phyloP scores from a whole-genome alignment of 2,113 vertebrate species.

The Cyanocitta stelleri region DNA sequence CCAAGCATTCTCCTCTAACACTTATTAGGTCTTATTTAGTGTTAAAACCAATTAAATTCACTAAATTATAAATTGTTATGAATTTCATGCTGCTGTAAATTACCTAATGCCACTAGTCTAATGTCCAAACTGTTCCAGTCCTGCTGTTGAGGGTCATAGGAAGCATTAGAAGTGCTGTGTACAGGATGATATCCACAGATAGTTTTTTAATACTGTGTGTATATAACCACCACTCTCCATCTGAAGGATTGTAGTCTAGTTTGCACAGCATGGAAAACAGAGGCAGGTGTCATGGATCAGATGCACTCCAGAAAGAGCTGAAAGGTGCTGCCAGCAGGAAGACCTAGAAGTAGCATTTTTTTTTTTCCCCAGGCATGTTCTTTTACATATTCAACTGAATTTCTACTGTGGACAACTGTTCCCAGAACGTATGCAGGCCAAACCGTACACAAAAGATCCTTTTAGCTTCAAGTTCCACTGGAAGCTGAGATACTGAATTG shows the following conservation, averaged over 20 bases:
- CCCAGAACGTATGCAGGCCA: constrained; percentile 38
- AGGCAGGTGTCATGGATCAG: neutral
- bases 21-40: neutral
- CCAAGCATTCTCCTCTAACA: neutral
- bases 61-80: neutral
- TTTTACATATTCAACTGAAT: constrained; percentile 51
- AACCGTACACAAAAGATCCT: constrained; percentile 37
- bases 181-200: neutral
- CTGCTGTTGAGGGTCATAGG: neutral
- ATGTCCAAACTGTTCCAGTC: neutral
- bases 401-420: constrained; percentile 20
- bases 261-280: neutral
- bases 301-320: constrained; percentile 20
- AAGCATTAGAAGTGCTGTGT: neutral
- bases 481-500: neutral
- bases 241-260: neutral
- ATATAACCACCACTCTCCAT: neutral
- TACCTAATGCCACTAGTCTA: neutral
- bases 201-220: neutral
- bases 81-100: neutral
- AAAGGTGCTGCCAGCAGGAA: constrained; percentile 9
- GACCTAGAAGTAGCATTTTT: constrained; percentile 25
- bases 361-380: neutral
- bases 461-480: constrained; percentile 7
- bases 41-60: neutral